phyloP scores from a whole-genome alignment of 2,888 invertebrate species.

The Acleris literana region DNA sequence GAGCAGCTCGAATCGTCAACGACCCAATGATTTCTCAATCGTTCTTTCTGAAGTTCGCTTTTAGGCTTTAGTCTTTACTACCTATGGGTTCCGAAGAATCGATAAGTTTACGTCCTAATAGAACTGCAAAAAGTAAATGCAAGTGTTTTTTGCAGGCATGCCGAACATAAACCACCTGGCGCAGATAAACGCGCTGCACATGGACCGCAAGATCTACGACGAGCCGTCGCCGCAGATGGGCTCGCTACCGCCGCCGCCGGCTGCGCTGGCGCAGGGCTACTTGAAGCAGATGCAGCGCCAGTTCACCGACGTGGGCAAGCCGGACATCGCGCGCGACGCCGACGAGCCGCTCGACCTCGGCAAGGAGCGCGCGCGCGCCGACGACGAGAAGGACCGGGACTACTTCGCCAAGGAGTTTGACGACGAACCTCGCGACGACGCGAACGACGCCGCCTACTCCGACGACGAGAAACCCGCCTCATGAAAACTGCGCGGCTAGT shows the following conservation, averaged over 20 bases:
- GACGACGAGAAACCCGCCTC: slow-evolving; percentile 74
- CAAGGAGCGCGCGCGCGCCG: slow-evolving; percentile 77
- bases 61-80: too few species aligned
- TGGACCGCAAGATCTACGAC: slow-evolving; percentile 79
- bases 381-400: slow-evolving; percentile 75
- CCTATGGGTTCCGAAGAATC: too few species aligned
- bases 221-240: slow-evolving; percentile 83
- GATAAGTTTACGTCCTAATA: too few species aligned
- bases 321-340: slow-evolving; percentile 80
- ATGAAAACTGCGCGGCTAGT: slow-evolving; percentile 58
- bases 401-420: slow-evolving; percentile 68
- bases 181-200: slow-evolving; percentile 86
- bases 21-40: too few species aligned
- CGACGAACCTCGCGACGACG: slow-evolving; percentile 63
- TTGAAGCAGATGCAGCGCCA: slow-evolving; percentile 86
- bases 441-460: slow-evolving; percentile 76
- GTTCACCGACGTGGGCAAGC: slow-evolving; percentile 83
- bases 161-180: slow-evolving; percentile 89
- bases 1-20: too few species aligned
- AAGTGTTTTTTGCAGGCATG: slow-evolving; percentile 81
- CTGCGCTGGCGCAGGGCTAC: slow-evolving; percentile 82
- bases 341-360: slow-evolving; percentile 83
- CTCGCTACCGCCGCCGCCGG: slow-evolving; percentile 81
- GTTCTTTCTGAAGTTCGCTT: too few species aligned
- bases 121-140: neutral